Evolutionary conservation across 2,113 vertebrate species (phyloP), one percentile per base, ranked within the genome.

Genomic region (Hipposideros armiger): DNA sequence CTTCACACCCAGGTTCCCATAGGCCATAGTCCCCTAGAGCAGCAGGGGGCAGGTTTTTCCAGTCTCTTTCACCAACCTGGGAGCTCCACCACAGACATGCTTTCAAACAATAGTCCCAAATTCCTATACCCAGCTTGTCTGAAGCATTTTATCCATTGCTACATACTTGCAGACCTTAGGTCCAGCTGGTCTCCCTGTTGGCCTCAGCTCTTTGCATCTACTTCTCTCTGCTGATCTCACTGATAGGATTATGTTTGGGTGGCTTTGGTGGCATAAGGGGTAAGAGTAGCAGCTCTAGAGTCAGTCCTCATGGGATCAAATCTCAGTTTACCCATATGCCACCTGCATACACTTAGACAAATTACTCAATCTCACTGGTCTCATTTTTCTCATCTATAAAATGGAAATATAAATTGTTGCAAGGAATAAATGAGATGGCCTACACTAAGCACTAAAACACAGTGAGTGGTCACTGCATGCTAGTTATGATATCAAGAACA

Each of bases 251-350:
- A 13, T 64, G 16, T 74, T 15, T 54, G 47, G 17, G 42, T 80
- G 19, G 4, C 4, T 60, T 52, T 3, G 4, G 24, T 19, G 40
- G 9, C 50, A 36, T 0, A 26, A 0, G 8, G 28, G 11, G 42
- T 58, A 54, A 42, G 24, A 67, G 56, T 4, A 40, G 56, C 15
- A 22, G 8, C 15, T 52, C 50, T 67, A 15, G 14, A 62, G 11
- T 72, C n/a, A 32, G 30, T 32, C 3, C 66, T 11, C 50, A 15
- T 89, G 32, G 14, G 32, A 36, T 62, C 30, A 85, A 69, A 85
- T 80, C 42, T 30, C 64, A 70, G 22, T 16, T 50, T 80, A 47
- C 24, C 26, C 36, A 69, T 81, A 20, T 30, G 47, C 15, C 26
- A 5, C 69, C 45, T 77, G 19, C 47, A 20, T 11, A 24, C 32